These are phyloP conservation scores for Diabrotica virgifera DNA, from an alignment of 1,140 invertebrate species.

Conservation along the genomic window DNA sequence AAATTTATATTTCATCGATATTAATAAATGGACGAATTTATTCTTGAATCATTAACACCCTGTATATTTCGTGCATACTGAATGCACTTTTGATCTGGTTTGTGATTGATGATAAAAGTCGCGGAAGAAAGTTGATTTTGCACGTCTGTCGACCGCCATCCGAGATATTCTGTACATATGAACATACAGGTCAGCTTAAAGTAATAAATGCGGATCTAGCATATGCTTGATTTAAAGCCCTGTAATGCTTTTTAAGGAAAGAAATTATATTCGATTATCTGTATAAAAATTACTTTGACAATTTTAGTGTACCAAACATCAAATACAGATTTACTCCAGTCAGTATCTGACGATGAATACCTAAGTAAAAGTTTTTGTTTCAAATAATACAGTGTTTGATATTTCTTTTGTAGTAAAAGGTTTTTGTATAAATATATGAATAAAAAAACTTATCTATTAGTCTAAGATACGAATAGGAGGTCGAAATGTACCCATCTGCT, in stretches of 20 bases:
- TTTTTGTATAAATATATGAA: no score
- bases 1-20: no score
- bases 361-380: no score
- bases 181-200: background rate
- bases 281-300: background rate
- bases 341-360: no score
- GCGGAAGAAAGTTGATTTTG: background rate
- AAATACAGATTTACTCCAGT: background rate
- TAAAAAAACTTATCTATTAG: no score
- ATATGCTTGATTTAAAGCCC: background rate
- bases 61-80: background rate
- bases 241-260: background rate
- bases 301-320: background rate
- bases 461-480: no score
- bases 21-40: no score
- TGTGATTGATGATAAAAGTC: conserved; percentile 4
- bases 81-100: background rate
- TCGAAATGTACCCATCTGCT: no score
- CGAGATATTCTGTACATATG: background rate
- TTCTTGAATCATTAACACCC: background rate
- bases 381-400: no score
- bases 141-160: background rate
- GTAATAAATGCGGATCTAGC: background rate
- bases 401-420: no score
- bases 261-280: background rate